These are phyloP conservation scores for Hippocampus mohnikei DNA, from an alignment of 2,113 vertebrate genomes.

Conservation along the genomic window DNA sequence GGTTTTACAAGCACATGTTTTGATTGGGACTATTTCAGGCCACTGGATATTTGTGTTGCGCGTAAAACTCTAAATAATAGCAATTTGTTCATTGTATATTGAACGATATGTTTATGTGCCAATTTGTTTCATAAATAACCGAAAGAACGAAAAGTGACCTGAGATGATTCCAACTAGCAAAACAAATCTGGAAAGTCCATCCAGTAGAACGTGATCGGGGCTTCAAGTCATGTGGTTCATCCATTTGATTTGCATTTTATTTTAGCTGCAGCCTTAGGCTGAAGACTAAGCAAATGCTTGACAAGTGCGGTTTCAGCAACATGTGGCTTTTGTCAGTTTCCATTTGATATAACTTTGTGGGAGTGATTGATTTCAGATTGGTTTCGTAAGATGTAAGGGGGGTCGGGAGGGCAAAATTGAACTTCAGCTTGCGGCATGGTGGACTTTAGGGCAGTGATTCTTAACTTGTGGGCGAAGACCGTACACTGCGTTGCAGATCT, in stretches of 20 bases:
- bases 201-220: neutral
- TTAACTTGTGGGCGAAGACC: neutral
- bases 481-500: neutral
- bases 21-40: too few relatives aligned
- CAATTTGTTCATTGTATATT: too few relatives aligned
- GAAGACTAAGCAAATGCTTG: neutral
- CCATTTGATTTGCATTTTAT: constrained; percentile 6
- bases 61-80: too few relatives aligned
- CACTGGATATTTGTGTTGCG: too few relatives aligned
- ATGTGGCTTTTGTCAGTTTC: neutral
- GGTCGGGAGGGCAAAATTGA: neutral
- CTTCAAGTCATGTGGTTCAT: constrained; percentile 9
- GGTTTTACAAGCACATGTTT: too few relatives aligned
- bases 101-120: too few relatives aligned
- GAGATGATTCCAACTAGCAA: neutral
- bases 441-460: neutral
- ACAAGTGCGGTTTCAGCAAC: neutral
- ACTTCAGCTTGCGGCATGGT: neutral
- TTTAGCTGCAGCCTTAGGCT: neutral
- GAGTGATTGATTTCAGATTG: neutral
- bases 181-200: neutral
- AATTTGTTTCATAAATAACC: too few relatives aligned
- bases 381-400: too few relatives aligned
- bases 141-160: neutral
- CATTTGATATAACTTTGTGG: neutral